Conservation (phyloP, 2,888 invertebrate genomes). For the Trachelus stipa region DNA sequence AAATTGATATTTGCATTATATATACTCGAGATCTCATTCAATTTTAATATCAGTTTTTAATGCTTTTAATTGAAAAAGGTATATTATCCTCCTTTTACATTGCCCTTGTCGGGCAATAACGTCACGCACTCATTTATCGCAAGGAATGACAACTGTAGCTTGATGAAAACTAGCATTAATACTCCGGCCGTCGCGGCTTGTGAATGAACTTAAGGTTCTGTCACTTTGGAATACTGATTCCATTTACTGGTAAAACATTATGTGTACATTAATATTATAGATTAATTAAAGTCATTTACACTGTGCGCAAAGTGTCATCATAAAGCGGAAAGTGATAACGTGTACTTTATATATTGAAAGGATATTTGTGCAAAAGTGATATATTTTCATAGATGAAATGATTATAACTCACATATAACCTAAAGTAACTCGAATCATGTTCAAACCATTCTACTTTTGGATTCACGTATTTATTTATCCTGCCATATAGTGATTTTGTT, state of each 20-base stretch:
- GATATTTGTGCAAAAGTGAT: background rate
- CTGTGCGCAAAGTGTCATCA: background rate
- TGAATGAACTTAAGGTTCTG: background rate
- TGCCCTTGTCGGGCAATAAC: no score
- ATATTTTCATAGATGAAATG: background rate
- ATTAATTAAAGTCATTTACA: background rate
- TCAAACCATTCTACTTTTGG: background rate
- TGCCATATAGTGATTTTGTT: background rate
- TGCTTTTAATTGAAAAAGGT: background rate
- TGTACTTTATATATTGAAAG: background rate
- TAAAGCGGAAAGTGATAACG: background rate
- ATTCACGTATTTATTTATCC: background rate
- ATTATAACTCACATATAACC: background rate
- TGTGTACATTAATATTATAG: background rate
- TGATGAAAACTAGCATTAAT: background rate
- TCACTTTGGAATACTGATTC: background rate
- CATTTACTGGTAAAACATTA: background rate
- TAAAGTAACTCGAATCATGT: background rate
- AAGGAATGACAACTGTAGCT: background rate
- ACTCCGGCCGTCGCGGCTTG: background rate
- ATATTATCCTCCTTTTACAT: no score
- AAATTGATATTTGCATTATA: background rate
- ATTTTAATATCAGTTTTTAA: background rate
- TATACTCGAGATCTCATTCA: background rate
- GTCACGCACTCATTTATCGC: no score